These are phyloP conservation scores for Subacronicta megacephala DNA, from an alignment of 2,888 invertebrate species.

Conservation along the genomic window DNA sequence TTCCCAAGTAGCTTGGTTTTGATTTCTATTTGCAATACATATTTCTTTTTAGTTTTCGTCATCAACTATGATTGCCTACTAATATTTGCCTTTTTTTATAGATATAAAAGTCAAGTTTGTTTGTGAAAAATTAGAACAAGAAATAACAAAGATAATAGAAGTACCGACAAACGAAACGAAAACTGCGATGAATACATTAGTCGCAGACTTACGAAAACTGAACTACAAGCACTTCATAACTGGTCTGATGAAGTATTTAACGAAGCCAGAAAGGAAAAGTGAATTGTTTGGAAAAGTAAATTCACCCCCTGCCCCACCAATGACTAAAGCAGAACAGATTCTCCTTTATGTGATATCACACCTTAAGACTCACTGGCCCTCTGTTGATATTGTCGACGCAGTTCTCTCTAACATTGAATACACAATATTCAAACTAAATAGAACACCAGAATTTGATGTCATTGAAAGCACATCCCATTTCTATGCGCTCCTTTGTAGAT, in stretches of 20 bases:
- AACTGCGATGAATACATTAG: conserved; percentile 67
- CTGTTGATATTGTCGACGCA: conserved; percentile 63
- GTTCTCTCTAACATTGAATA: conserved; percentile 76
- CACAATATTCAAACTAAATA: conserved; percentile 75
- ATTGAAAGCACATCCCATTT: conserved; percentile 81
- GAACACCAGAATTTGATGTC: conserved; percentile 74
- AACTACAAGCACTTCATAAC: conserved; percentile 67
- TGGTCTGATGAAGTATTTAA: conserved; percentile 73
- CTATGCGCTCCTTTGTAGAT: conserved; percentile 80
- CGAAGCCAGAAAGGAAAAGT: conserved; percentile 69
- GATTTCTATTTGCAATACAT: too few relatives aligned
- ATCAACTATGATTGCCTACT: neutral
- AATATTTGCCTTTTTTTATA: conserved; percentile 59
- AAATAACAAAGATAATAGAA: conserved; percentile 63
- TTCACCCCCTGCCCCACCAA: conserved; percentile 71
- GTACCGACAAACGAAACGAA: conserved; percentile 60
- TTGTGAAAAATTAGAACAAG: conserved; percentile 66
- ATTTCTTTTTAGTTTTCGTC: too few relatives aligned
- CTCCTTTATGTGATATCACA: conserved; percentile 73
- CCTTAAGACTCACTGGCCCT: conserved; percentile 57
- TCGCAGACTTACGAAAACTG: conserved; percentile 65
- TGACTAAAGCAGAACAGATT: conserved; percentile 80
- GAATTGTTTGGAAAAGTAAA: conserved; percentile 70
- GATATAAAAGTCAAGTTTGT: conserved; percentile 62
- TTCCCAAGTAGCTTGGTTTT: too few relatives aligned